Percentiles rank a stretch among this genome's conserved stretches.
Evolutionary conservation across 2,888 invertebrate genomes (phyloP).

Genomic region (Phorcus lineatus): DNA sequence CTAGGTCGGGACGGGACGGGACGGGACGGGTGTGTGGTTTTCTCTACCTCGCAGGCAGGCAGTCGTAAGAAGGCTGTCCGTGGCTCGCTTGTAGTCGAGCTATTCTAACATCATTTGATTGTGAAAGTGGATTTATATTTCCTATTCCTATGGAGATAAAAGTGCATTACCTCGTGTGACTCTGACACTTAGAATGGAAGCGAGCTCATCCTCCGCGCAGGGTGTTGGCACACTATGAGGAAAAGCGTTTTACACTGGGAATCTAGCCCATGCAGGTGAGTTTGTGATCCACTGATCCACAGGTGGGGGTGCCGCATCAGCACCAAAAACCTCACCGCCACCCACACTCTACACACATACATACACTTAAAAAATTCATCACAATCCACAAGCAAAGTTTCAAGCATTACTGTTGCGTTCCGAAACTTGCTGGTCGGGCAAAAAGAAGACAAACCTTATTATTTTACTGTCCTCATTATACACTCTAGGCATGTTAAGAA

Average conservation of each 20-base stretch:
- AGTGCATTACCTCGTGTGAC: not conserved
- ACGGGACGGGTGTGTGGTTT: no score
- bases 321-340: no score
- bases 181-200: slow-evolving; percentile 18
- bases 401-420: no score
- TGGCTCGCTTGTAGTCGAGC: not conserved
- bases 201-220: not conserved
- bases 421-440: no score
- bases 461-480: not conserved
- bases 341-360: no score
- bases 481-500: not conserved
- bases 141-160: slow-evolving; percentile 2
- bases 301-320: no score
- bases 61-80: no score
- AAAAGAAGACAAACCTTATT: not conserved
- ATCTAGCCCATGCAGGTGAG: slow-evolving; percentile 9
- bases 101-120: not conserved
- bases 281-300: no score
- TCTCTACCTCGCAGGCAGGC: no score
- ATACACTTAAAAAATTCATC: no score
- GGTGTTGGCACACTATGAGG: slow-evolving; percentile 17
- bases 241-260: slow-evolving; percentile 5
- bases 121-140: slow-evolving; percentile 16
- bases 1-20: no score
- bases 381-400: no score